These are phyloP conservation scores for Drosophila bocki DNA, from an alignment of 1,140 invertebrate species.

Conservation along the genomic window DNA sequence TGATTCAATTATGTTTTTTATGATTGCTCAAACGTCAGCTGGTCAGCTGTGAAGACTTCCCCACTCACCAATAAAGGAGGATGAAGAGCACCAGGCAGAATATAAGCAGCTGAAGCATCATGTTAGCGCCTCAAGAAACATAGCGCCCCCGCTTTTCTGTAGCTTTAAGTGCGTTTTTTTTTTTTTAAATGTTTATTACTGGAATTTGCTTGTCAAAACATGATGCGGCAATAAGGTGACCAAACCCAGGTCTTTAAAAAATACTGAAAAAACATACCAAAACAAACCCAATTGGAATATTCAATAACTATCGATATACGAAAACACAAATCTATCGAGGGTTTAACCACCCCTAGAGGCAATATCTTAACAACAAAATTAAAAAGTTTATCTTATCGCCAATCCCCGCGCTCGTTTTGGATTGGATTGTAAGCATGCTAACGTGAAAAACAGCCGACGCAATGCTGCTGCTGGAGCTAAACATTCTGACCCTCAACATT, in stretches of 20 bases:
- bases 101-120: constrained; percentile 71
- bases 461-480: constrained; percentile 78
- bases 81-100: constrained; percentile 67
- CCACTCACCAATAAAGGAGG: constrained; percentile 73
- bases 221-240: constrained; percentile 25
- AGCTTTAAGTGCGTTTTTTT: constrained; percentile 1
- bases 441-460: constrained; percentile 41
- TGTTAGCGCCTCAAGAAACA: constrained; percentile 40
- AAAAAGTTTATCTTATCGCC: constrained; percentile 57
- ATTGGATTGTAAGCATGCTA: constrained; percentile 39
- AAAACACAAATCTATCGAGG: background rate
- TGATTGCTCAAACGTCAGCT: constrained; percentile 1
- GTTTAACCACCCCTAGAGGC: constrained; percentile 1
- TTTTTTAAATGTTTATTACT: constrained; percentile 18
- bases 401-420: constrained; percentile 20
- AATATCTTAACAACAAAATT: constrained; percentile 36
- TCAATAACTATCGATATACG: background rate
- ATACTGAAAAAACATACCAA: background rate
- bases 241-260: background rate
- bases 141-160: constrained; percentile 9
- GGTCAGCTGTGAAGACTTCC: background rate
- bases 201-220: constrained; percentile 34
- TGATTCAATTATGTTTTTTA: constrained; percentile 24
- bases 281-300: background rate
- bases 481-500: constrained; percentile 82